Evolutionary conservation across 2,113 vertebrate genomes (phyloP).

Genomic region (Lagenorhynchus albirostris): DNA sequence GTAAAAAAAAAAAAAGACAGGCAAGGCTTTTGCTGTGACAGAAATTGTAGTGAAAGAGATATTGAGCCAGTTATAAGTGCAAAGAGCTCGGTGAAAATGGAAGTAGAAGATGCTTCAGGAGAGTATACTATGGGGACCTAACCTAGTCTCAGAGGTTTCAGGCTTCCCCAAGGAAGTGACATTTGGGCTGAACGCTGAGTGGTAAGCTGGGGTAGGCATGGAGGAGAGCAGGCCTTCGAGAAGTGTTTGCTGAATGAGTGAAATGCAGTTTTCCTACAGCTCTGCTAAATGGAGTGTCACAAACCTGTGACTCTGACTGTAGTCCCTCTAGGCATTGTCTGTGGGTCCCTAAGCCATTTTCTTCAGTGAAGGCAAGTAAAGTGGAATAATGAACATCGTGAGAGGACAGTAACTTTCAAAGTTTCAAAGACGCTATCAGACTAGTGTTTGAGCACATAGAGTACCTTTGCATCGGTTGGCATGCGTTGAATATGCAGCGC

Average conservation of each 20-base stretch:
- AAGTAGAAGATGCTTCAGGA: conserved; percentile 23
- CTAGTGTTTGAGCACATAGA: not conserved
- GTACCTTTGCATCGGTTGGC: no score
- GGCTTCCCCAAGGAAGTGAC: conserved; percentile 61
- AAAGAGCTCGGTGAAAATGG: conserved; percentile 54
- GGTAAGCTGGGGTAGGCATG: not conserved
- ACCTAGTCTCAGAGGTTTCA: conserved; percentile 61
- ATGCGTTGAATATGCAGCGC: not conserved
- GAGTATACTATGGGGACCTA: not conserved
- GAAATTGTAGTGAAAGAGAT: not conserved
- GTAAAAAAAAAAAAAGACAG: not conserved
- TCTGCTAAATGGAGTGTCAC: not conserved
- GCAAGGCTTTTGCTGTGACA: not conserved
- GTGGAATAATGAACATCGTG: not conserved
- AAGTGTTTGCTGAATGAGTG: not conserved
- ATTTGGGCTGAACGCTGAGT: conserved; percentile 40
- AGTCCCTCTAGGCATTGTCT: not conserved
- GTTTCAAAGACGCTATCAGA: not conserved
- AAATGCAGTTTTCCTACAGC: not conserved
- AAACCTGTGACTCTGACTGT: not conserved
- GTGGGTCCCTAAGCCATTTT: not conserved
- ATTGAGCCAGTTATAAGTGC: not conserved
- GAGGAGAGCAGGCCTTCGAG: not conserved
- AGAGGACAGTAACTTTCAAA: not conserved
- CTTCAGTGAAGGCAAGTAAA: not conserved